Evolutionary conservation across 2,113 vertebrate genomes (phyloP), one percentile per base, ranked within the genome.

Genomic region (Grus americana): DNA sequence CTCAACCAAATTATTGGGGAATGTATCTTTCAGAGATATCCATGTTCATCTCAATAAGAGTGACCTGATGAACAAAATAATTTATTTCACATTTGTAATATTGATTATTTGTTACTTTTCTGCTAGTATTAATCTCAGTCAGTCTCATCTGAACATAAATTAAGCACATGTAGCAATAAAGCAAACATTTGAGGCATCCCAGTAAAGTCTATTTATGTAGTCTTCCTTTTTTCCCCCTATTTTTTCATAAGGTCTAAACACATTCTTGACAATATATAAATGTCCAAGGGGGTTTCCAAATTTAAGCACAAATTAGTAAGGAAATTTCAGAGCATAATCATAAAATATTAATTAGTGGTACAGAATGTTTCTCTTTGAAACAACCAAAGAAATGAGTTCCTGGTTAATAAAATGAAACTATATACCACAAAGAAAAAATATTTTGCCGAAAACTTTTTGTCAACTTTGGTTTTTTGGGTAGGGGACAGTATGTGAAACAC

Each of bases 381-480:
- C 23, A 73, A 58, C 11, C 2, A 36, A 47, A 65, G 3, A 40
- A 75, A 66, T 9, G 2, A 29, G 5, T 54, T 12, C 5, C 14
- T 49, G 6, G 1, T 7, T 46, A 82, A 74, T 36, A 78, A 83
- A 83, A 67, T 42, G 11, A 58, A 87, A 42, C 2, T 13, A 10
- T 20, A 7, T 21, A 50, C 15, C 12, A 59, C 7, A 75, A 59
- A 55, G 5, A 8, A 84, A 87, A 52, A 15, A 7, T 21, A 54
- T 10, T 75, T 79, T 65, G 7, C 36, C 67, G 34, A 54, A 70
- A 88, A 50, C 5, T n/a, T 70, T 38, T 49, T 18, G 27, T 34
- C 7, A 57, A 8, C 1, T n/a, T 38, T 44, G 32, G n/a, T n/a
- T 29, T 49, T 26, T 30, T 4, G 1, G 2, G 16, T 12, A 6